A percentile compares a stretch with the other conserved stretches of the same genome.
Conservation (phyloP, 2,888 invertebrate species). For the Erebia epiphron region DNA sequence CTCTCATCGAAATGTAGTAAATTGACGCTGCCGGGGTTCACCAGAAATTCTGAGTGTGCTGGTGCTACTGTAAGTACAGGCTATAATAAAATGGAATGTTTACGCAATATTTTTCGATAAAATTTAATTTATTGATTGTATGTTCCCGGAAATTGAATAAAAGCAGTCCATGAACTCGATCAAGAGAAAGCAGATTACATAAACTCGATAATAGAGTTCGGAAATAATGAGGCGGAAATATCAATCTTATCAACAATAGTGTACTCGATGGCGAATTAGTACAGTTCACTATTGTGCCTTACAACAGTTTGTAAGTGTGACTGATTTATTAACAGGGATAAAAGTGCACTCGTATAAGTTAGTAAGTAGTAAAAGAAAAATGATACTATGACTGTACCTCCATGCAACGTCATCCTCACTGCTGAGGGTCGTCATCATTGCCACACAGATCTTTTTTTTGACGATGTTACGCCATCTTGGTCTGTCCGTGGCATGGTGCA, state of each 20-base stretch:
- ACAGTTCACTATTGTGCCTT: neutral
- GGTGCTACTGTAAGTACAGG: too few relatives aligned
- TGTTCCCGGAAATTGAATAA: slow-evolving; percentile 11
- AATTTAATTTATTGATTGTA: neutral
- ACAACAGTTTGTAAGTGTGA: neutral
- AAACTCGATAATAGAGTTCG: slow-evolving; percentile 26
- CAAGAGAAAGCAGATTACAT: slow-evolving; percentile 30
- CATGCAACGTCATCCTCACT: too few relatives aligned
- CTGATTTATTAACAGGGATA: neutral
- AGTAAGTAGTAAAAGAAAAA: too few relatives aligned
- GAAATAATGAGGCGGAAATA: slow-evolving; percentile 36
- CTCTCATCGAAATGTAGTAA: too few relatives aligned
- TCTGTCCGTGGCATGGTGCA: too few relatives aligned
- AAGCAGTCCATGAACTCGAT: slow-evolving; percentile 16
- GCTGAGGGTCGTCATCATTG: too few relatives aligned
- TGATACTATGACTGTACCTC: too few relatives aligned
- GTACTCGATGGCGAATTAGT: slow-evolving; percentile 24
- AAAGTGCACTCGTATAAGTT: too few relatives aligned
- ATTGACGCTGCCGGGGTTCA: too few relatives aligned
- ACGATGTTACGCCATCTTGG: too few relatives aligned
- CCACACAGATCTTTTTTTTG: too few relatives aligned
- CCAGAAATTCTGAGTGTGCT: too few relatives aligned
- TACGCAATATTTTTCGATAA: neutral
- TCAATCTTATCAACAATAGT: slow-evolving; percentile 33
- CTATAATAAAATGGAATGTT: neutral